A percentile compares a stretch with the other conserved stretches of the same genome.
Evolutionary conservation across 2,797 vertebrate genomes (phyloP).

Genomic region (Sarcophilus harrisii): DNA sequence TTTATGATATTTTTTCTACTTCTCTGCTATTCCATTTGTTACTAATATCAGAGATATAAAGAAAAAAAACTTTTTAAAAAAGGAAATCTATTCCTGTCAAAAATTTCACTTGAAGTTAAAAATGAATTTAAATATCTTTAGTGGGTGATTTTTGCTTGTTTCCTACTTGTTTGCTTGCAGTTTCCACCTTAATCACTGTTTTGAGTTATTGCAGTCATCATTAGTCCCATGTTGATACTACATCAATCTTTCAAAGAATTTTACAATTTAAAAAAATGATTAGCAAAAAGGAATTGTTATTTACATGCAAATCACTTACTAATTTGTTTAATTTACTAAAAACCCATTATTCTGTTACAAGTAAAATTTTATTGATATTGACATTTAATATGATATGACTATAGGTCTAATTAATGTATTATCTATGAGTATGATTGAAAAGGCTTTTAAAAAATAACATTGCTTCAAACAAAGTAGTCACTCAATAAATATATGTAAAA

Average conservation of each 20-base stretch:
- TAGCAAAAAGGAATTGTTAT: background rate
- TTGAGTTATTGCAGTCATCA: background rate
- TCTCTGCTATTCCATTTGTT: background rate
- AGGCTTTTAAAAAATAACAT: background rate
- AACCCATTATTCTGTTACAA: background rate
- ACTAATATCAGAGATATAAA: constrained; percentile 13
- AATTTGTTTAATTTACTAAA: background rate
- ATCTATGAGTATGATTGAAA: background rate
- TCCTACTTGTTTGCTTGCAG: background rate
- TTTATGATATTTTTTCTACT: constrained; percentile 11
- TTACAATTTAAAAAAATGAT: background rate
- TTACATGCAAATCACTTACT: background rate
- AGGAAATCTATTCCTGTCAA: constrained; percentile 12
- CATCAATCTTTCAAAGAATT: background rate
- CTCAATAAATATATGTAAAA: background rate
- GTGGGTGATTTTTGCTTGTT: too few species aligned
- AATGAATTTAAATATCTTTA: constrained; percentile 8
- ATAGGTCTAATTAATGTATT: background rate
- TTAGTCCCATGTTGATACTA: background rate
- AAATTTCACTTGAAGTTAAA: constrained; percentile 27
- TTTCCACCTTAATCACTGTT: background rate
- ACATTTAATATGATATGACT: background rate
- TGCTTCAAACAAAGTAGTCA: background rate
- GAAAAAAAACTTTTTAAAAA: background rate
- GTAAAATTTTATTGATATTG: background rate